Percentiles rank a stretch among this genome's conserved stretches.
phyloP scores from a whole-genome alignment of 2,797 vertebrate genomes.

The Crenuchus spilurus region DNA sequence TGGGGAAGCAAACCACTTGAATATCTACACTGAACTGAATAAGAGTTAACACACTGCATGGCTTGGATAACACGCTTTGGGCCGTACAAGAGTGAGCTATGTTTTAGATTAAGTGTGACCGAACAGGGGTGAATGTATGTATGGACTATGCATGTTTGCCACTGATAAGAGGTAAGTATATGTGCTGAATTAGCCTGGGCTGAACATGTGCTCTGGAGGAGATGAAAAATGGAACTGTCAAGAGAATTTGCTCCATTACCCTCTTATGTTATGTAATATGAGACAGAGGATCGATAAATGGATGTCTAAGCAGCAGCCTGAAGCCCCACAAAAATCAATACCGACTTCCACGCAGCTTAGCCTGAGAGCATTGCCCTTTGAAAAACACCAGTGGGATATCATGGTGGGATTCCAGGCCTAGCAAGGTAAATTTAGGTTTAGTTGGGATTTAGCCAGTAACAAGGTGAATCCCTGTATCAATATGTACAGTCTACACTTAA shows the following conservation, averaged over 20 bases:
- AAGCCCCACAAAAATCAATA: constrained; percentile 50
- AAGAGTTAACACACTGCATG: constrained; percentile 3
- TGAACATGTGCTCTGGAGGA: constrained; percentile 46
- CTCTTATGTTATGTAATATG: constrained; percentile 50
- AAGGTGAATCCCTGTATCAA: constrained; percentile 2
- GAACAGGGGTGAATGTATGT: constrained; percentile 3
- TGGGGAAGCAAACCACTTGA: neutral
- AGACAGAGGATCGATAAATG: constrained; percentile 50
- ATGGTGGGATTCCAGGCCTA: constrained; percentile 18
- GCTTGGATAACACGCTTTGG: neutral
- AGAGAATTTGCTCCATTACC: constrained; percentile 55
- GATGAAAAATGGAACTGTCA: constrained; percentile 45
- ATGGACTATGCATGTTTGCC: constrained; percentile 16
- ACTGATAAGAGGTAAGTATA: constrained; percentile 31
- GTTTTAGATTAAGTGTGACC: neutral
- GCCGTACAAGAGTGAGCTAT: neutral
- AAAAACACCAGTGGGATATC: constrained; percentile 10
- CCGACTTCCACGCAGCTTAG: constrained; percentile 30
- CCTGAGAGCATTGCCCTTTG: constrained; percentile 12
- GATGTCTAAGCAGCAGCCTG: constrained; percentile 37
- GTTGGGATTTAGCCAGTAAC: neutral
- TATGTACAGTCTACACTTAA: neutral
- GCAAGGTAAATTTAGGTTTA: constrained; percentile 12
- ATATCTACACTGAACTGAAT: neutral
- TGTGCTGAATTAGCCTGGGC: constrained; percentile 28